Conservation (phyloP, 2,113 vertebrate species). For the Crypturellus undulatus region DNA sequence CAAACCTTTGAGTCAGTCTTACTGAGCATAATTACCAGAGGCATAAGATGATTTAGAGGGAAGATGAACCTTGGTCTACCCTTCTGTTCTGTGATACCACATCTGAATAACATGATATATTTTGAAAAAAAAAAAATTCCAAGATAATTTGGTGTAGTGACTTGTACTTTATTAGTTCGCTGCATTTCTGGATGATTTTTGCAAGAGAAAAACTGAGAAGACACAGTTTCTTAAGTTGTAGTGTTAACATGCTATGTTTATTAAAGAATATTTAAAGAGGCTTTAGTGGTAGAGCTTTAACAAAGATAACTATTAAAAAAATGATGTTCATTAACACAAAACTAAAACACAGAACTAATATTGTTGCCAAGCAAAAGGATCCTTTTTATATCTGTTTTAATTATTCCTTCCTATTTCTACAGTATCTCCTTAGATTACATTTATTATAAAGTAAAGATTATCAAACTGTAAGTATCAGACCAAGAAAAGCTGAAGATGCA, state of each 20-base stretch:
- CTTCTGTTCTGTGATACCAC: not conserved
- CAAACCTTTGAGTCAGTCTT: not conserved
- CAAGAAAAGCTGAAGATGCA: not conserved
- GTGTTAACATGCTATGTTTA: not conserved
- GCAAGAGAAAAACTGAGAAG: not conserved
- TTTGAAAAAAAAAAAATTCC: not conserved
- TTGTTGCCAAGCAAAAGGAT: not conserved
- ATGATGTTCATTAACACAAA: not conserved
- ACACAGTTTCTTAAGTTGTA: not conserved
- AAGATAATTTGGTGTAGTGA: not conserved
- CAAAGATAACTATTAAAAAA: slow-evolving; percentile 5
- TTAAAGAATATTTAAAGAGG: not conserved
- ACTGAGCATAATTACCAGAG: not conserved
- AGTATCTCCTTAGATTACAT: not conserved
- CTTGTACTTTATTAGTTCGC: not conserved
- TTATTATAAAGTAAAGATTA: not conserved
- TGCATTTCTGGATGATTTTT: not conserved
- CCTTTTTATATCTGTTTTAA: not conserved
- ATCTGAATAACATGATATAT: not conserved
- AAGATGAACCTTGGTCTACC: not conserved
- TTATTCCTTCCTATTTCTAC: not conserved
- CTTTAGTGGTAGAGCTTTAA: not conserved
- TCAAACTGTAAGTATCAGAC: slow-evolving; percentile 6
- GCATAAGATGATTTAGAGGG: not conserved
- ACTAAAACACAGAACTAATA: not conserved